These are phyloP conservation scores for Channallabes apus DNA, from an alignment of 2,797 vertebrate genomes.

Conservation along the genomic window DNA sequence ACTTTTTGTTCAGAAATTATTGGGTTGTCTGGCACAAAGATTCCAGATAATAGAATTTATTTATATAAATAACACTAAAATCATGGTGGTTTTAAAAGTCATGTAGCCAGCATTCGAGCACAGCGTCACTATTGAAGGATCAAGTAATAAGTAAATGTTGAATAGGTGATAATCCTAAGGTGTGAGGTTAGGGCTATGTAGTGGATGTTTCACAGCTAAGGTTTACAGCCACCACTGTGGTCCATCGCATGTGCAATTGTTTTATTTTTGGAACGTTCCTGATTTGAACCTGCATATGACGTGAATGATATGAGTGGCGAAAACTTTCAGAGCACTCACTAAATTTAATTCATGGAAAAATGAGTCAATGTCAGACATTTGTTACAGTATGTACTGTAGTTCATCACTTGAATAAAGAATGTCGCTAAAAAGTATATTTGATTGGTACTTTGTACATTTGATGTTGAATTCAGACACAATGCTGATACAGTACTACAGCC, in stretches of 20 bases:
- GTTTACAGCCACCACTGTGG: not conserved
- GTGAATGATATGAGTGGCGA: not conserved
- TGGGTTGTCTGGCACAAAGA: not conserved
- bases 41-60: not conserved
- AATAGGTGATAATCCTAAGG: not conserved
- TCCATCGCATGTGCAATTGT: not conserved
- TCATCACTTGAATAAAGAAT: not conserved
- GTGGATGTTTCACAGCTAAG: not conserved
- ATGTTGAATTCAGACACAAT: not conserved
- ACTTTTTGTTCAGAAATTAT: not conserved
- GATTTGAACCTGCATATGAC: not conserved
- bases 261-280: not conserved
- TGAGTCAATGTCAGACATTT: constrained; percentile 18
- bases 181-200: not conserved
- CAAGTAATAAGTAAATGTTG: not conserved
- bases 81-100: constrained; percentile 6
- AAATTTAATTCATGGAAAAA: not conserved
- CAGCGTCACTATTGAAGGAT: not conserved
- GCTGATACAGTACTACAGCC: not conserved
- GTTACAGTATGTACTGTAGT: not conserved
- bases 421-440: not conserved
- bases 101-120: not conserved
- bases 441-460: not conserved
- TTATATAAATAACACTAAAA: not conserved
- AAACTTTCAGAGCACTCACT: not conserved